These are phyloP conservation scores for Asarcornis scutulata DNA, from an alignment of 2,113 vertebrate species.

Conservation along the genomic window DNA sequence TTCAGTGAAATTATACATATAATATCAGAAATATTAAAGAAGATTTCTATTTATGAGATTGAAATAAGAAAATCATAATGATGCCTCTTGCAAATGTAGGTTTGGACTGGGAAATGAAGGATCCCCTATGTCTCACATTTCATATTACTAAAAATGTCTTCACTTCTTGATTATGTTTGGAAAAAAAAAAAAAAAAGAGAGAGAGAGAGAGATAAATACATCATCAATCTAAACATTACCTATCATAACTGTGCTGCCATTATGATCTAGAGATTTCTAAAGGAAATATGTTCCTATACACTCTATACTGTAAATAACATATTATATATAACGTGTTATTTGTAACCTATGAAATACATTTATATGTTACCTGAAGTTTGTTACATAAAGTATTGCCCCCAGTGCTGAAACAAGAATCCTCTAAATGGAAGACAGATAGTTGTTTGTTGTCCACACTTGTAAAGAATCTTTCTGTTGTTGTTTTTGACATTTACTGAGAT, in stretches of 20 bases:
- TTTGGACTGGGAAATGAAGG: not conserved
- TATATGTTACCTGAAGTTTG: not conserved
- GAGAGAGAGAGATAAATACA: not conserved
- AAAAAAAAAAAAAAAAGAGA: not conserved
- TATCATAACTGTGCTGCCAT: not conserved
- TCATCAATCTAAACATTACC: not conserved
- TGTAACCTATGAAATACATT: not conserved
- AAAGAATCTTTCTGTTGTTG: not conserved
- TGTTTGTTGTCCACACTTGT: not conserved
- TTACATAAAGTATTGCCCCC: not conserved
- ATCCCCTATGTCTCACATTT: fast-evolving
- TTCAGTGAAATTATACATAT: not conserved
- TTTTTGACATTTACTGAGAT: not conserved
- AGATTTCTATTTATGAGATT: not conserved
- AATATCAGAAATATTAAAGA: not conserved
- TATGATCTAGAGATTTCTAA: not conserved
- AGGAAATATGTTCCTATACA: not conserved
- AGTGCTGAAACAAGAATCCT: not conserved
- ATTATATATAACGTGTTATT: not conserved
- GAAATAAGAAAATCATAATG: not conserved
- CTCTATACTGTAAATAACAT: not conserved
- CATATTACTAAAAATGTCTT: not conserved
- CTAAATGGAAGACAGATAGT: not conserved
- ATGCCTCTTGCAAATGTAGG: not conserved
- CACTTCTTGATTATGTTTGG: not conserved